phyloP scores from a whole-genome alignment of 2,888 invertebrate species.

The Nymphalis polychloros region DNA sequence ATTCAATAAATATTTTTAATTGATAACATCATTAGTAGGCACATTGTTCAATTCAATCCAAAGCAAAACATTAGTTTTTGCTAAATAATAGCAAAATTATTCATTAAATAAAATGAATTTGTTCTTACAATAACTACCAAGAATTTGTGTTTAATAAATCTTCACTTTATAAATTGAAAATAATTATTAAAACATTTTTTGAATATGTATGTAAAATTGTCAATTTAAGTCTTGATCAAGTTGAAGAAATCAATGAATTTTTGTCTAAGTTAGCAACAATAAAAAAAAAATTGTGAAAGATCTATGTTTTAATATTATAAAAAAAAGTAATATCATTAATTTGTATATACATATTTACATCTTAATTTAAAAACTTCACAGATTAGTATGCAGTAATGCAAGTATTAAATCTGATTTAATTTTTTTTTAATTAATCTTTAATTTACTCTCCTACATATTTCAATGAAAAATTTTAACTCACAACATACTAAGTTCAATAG shows the following conservation, averaged over 20 bases:
- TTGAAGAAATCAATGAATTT: conserved; percentile 31
- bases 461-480: conserved; percentile 31
- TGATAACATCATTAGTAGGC: background rate
- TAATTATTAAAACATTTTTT: background rate
- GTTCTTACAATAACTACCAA: background rate
- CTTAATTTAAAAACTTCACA: conserved; percentile 58
- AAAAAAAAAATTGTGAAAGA: conserved; percentile 53
- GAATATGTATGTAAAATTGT: conserved; percentile 7
- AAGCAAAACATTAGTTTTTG: background rate
- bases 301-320: conserved; percentile 62
- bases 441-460: conserved; percentile 42
- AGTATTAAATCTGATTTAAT: conserved; percentile 54
- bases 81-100: background rate
- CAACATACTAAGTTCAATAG: conserved; percentile 25
- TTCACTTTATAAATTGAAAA: background rate
- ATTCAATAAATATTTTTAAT: background rate
- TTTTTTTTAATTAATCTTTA: conserved; percentile 38
- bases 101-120: background rate
- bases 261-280: conserved; percentile 37
- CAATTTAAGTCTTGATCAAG: conserved; percentile 11
- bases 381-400: conserved; percentile 59
- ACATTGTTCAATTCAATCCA: background rate
- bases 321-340: conserved; percentile 68
- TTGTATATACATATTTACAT: conserved; percentile 80
- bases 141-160: background rate